A percentile compares a stretch with the other conserved stretches of the same genome.
phyloP scores from a whole-genome alignment of 2,113 vertebrate genomes.

The Pelodiscus sinensis region DNA sequence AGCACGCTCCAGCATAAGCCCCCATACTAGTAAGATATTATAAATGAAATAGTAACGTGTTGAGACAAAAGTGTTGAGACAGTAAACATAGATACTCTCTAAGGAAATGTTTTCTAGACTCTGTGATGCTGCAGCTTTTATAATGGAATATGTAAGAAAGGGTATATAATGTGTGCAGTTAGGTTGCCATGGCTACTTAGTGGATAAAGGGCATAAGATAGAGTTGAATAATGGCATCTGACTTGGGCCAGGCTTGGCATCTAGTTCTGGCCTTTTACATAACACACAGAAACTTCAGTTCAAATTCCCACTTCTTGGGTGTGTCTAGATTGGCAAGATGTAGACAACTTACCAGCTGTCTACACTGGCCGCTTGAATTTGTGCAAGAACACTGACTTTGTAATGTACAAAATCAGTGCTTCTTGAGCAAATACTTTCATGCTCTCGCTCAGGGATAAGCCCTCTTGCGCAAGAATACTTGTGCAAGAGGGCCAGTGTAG shows the following conservation, averaged over 20 bases:
- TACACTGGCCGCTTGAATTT: too few relatives aligned
- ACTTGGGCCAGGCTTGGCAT: conserved; percentile 16
- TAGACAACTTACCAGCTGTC: too few relatives aligned
- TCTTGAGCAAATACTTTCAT: too few relatives aligned
- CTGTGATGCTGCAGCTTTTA: neutral
- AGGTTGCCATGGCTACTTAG: conserved; percentile 50
- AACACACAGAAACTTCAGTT: conserved; percentile 6
- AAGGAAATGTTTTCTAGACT: conserved; percentile 6
- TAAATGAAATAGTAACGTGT: conserved; percentile 16
- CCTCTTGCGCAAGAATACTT: too few relatives aligned
- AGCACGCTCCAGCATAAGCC: neutral
- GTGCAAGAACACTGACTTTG: too few relatives aligned
- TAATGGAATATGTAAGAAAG: conserved; percentile 5
- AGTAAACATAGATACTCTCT: neutral
- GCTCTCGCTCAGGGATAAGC: too few relatives aligned
- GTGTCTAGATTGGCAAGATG: too few relatives aligned
- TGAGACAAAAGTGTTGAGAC: conserved; percentile 20
- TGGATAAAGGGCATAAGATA: neutral
- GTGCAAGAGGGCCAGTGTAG: too few relatives aligned
- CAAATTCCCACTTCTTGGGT: neutral
- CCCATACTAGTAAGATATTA: neutral
- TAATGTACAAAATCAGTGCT: too few relatives aligned
- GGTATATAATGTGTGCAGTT: conserved; percentile 39
- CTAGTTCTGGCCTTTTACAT: neutral
- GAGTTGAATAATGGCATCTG: neutral